Evolutionary conservation across 2,797 vertebrate species (phyloP), one percentile per base, ranked within the genome.

Genomic region (Anableps anableps): DNA sequence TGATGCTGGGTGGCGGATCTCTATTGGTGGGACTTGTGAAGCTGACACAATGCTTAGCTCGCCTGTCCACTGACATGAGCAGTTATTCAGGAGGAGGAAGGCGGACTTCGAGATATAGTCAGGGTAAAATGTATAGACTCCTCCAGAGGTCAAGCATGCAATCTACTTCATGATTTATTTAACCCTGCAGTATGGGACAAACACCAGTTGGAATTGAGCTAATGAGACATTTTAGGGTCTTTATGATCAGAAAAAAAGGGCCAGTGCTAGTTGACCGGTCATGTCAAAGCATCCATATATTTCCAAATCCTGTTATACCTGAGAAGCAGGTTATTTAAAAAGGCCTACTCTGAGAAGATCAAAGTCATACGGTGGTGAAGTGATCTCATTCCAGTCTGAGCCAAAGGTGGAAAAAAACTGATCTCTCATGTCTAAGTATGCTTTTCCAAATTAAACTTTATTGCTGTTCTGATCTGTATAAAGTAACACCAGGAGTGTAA

Each of bases 1-100:
- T 97, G 85, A 96, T 97, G 92, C 92, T 98, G 82, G 83, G 86
- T 0, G 96, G 95, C 0, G 97, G 97, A 0, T 93, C 83, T 26
- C 87, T 96, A 89, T 93, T 97, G 80, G 93, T 96, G 80, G 96
- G 94, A 19, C 93, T 97, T 50, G 96, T 97, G 73, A 97, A 95
- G 88, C 82, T 97, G 79, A 97, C 94, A 0, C 96, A 97, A 91
- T 83, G 87, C 79, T 89, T 97, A 47, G 95, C 95, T 26, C 87
- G 88, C 4, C 75, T 96, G 79, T 95, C 95, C 86, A 88, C 89
- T 0, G 86, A 93, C 81, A 80, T 95, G 4, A 75, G 86, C 74
- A 68, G 66, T 2, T 78, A 86, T 47, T 38, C 64, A 0, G 51
- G 83, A 34, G 87, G 74, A 3, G 79, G 45, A 64, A 29, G 75